Conservation (phyloP, 2,113 vertebrate genomes). For the Caranx melampygus region DNA sequence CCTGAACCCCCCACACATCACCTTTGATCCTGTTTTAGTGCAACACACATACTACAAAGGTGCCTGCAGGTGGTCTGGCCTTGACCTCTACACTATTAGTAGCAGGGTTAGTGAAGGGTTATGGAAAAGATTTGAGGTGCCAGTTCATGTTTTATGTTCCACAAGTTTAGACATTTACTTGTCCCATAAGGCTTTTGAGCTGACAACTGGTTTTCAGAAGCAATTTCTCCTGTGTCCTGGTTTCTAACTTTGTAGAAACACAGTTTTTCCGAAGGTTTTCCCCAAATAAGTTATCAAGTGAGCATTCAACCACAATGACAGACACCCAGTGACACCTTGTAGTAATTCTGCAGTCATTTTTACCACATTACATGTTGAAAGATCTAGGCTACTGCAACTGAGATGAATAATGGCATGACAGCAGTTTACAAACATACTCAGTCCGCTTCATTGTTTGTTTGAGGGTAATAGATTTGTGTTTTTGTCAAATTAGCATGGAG, state of each 20-base stretch:
- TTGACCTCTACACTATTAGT: slow-evolving; percentile 9
- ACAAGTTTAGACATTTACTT: not conserved
- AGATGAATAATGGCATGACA: too few species aligned
- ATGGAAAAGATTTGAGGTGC: not conserved
- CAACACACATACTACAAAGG: not conserved
- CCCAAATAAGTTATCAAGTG: not conserved
- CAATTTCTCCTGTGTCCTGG: not conserved
- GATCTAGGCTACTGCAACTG: too few species aligned
- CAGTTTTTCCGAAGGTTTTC: not conserved
- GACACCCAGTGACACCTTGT: too few species aligned
- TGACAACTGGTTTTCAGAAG: not conserved
- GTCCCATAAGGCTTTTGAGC: not conserved
- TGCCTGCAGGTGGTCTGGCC: slow-evolving; percentile 16
- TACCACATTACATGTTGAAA: too few species aligned
- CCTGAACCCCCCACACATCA: not conserved
- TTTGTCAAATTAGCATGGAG: not conserved
- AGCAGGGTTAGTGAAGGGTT: not conserved
- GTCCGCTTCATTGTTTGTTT: too few species aligned
- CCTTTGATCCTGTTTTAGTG: slow-evolving; percentile 18
- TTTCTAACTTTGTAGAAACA: not conserved
- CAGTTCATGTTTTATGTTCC: not conserved
- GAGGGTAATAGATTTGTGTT: not conserved
- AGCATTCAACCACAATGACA: not conserved
- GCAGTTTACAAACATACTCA: too few species aligned
- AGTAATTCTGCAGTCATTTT: too few species aligned